A percentile compares a stretch with the other conserved stretches of the same genome.
Evolutionary conservation across 2,113 vertebrate species (phyloP).

Genomic region (Coptodon bakossiorum): DNA sequence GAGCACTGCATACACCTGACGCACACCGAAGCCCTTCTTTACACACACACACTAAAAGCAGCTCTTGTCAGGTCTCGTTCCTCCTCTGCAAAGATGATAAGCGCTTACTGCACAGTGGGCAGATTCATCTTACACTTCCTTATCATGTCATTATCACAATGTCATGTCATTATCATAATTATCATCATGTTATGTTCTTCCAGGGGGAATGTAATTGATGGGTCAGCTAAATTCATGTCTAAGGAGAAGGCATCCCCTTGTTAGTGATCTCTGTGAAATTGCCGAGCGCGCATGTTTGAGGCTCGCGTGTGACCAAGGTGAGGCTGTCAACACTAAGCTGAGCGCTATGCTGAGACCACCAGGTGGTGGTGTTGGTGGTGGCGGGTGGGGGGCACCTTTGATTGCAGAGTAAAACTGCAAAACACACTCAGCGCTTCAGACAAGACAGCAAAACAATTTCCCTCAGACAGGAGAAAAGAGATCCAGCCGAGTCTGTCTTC

Average conservation of each 20-base stretch:
- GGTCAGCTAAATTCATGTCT: slow-evolving; percentile 56
- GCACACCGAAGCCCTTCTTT: neutral
- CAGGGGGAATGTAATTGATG: slow-evolving; percentile 58
- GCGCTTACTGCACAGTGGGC: slow-evolving; percentile 4
- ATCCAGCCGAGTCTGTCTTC: slow-evolving; percentile 15
- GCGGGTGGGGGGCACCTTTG: neutral
- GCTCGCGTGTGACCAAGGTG: slow-evolving; percentile 27
- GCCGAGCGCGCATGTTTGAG: slow-evolving; percentile 24
- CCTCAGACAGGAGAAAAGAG: neutral
- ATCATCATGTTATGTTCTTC: slow-evolving; percentile 54
- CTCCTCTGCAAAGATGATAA: slow-evolving; percentile 44
- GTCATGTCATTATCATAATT: slow-evolving; percentile 64
- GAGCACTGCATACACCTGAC: neutral
- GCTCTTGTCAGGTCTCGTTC: slow-evolving; percentile 27
- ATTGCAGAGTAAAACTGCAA: slow-evolving; percentile 14
- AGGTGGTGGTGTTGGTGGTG: neutral
- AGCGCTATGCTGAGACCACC: neutral
- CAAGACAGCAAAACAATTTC: slow-evolving; percentile 25
- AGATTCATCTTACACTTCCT: slow-evolving; percentile 52
- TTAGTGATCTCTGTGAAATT: slow-evolving; percentile 49
- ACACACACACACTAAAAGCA: slow-evolving; percentile 11
- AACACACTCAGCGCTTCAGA: neutral
- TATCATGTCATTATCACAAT: slow-evolving; percentile 60
- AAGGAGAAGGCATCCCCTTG: slow-evolving; percentile 36
- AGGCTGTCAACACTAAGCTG: slow-evolving; percentile 8